Evolutionary conservation across 2,797 vertebrate genomes (phyloP).

Genomic region (Loris lydekkerianus): DNA sequence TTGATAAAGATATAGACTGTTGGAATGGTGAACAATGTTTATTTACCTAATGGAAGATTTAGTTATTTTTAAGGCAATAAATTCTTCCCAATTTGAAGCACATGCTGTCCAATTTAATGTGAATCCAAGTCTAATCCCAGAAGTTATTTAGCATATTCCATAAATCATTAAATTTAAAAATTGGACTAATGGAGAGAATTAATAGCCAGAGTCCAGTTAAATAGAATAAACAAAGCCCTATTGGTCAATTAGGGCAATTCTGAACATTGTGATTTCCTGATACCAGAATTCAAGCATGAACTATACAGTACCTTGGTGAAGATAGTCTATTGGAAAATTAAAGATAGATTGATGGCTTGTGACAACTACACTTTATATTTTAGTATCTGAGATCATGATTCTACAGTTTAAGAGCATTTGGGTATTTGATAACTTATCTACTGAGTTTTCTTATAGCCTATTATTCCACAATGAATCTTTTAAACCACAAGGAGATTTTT

Average conservation of each 20-base stretch:
- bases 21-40: neutral
- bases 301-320: neutral
- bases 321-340: slow-evolving; percentile 23
- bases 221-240: neutral
- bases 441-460: neutral
- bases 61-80: neutral
- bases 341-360: neutral
- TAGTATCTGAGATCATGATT: slow-evolving; percentile 10
- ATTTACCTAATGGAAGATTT: slow-evolving; percentile 17
- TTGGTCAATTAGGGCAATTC: neutral
- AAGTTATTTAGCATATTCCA: slow-evolving; percentile 7
- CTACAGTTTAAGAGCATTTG: neutral
- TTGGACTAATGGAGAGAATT: neutral
- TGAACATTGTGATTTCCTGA: neutral
- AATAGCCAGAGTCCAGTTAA: neutral
- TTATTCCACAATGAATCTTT: slow-evolving; percentile 19
- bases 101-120: neutral
- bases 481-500: neutral
- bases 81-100: slow-evolving; percentile 25
- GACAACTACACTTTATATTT: neutral
- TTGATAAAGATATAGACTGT: slow-evolving; percentile 13
- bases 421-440: slow-evolving; percentile 19
- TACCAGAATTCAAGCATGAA: neutral
- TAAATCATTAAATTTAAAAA: slow-evolving; percentile 18
- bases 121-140: neutral